Evolutionary conservation across 2,888 invertebrate species (phyloP), one percentile per base, ranked within the genome.

Genomic region (Mythimna lalbum): DNA sequence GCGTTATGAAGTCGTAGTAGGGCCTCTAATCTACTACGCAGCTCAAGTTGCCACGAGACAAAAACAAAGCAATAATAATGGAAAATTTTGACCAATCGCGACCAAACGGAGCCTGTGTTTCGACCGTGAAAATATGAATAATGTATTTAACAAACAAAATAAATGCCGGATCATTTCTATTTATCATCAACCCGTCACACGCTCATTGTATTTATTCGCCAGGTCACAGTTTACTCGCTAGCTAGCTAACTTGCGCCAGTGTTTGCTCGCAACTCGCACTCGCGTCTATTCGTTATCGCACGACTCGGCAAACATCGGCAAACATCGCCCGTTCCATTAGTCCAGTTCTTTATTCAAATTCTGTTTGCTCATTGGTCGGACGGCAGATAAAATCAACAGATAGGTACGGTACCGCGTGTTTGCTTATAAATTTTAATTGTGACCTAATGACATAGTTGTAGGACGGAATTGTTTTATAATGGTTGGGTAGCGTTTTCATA

Each of bases 211-310:
- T 89, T 85, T 88, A 89, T 90, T 88, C 87, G 91, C 89, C 86
- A 89, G 75, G 82, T 88, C 73, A 69, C 89, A 87, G 82, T 77
- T 81, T 75, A 83, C 80, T 39, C 55, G 85, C 82, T 82, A 82
- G 83, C 87, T 84, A 88, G 88, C 84, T 86, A 86, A 91, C 84
- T 88, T 89, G 91, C 91, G 91, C 89, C 89, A 73, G 86, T 93
- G 87, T 94, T 93, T 94, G 86, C 88, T 87, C 82, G 93, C 84
- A 82, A 92, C 76, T 84, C 80, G 69, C 84, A 75, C 80, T 85
- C 73, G 63, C 84, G 68, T 84, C 78, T 77, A 86, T 85, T 85
- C 86, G 85, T 81, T 86, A 85, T 85, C 85, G 81, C 85, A 80
- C 78, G 79, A 85, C 84, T 85, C 81, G 79, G 83, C 83, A 85